These are phyloP conservation scores for Hyperopisus bebe DNA, from an alignment of 2,113 vertebrate genomes.

Conservation along the genomic window DNA sequence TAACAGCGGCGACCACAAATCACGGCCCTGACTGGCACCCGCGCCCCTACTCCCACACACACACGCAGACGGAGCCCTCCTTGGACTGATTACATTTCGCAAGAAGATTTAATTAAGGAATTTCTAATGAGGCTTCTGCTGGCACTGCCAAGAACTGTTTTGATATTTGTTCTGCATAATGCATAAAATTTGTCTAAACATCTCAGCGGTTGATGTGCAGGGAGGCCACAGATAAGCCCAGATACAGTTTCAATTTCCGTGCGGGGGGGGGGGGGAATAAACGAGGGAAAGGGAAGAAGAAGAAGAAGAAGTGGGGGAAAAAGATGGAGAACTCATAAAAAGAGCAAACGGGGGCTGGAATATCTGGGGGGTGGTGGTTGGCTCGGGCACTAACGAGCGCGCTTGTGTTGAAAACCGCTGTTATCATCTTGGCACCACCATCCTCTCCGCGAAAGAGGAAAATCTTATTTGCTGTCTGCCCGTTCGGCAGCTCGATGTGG, in stretches of 20 bases:
- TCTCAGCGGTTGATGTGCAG: conserved; percentile 74
- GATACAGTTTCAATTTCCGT: conserved; percentile 79
- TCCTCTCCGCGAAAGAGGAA: conserved; percentile 33
- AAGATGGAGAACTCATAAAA: conserved; percentile 63
- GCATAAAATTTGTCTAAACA: conserved; percentile 82
- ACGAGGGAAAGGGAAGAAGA: conserved; percentile 41
- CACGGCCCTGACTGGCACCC: conserved; percentile 68
- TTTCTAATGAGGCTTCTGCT: conserved; percentile 81
- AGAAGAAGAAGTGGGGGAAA: conserved; percentile 28
- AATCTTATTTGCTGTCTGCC: conserved; percentile 49
- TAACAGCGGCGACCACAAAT: conserved; percentile 74
- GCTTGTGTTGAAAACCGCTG: conserved; percentile 55
- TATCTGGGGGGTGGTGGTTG: conserved; percentile 41
- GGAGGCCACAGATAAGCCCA: conserved; percentile 73
- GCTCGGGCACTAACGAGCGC: conserved; percentile 56
- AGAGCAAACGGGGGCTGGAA: conserved; percentile 61
- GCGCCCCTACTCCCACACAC: conserved; percentile 32
- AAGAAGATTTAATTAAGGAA: conserved; percentile 82
- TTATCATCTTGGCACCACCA: conserved; percentile 42
- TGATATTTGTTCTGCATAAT: conserved; percentile 82
- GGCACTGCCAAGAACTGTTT: conserved; percentile 80
- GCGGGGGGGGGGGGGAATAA: conserved; percentile 51
- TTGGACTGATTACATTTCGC: conserved; percentile 80
- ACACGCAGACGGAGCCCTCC: conserved; percentile 56
- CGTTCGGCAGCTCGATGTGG: conserved; percentile 48